Percentiles rank a stretch among this genome's conserved stretches.
phyloP scores from a whole-genome alignment of 2,797 vertebrate genomes.

The Tragopan temminckii region DNA sequence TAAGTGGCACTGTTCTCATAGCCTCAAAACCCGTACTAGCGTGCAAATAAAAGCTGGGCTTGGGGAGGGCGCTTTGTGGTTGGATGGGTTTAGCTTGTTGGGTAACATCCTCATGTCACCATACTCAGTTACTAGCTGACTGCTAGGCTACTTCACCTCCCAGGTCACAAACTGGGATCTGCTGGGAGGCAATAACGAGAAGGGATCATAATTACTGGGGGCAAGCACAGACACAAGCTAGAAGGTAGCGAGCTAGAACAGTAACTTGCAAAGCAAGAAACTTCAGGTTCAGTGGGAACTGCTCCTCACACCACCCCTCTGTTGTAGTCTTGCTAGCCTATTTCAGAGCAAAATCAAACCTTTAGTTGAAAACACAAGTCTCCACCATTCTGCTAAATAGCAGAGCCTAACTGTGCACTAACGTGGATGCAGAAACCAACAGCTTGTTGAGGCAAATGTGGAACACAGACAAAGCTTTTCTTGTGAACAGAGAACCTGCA shows the following conservation, averaged over 20 bases:
- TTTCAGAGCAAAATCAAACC: neutral
- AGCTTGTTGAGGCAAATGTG: neutral
- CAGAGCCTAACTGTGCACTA: neutral
- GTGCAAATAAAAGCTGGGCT: neutral
- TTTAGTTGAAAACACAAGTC: neutral
- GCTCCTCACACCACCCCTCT: neutral
- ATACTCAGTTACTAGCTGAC: neutral
- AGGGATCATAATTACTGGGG: neutral
- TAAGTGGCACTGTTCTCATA: constrained; percentile 69
- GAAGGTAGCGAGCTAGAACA: neutral
- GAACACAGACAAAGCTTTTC: neutral
- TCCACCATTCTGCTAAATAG: neutral
- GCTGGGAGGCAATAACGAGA: neutral
- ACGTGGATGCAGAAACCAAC: neutral
- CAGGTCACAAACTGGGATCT: neutral
- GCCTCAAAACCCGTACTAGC: neutral
- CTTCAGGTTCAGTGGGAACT: neutral
- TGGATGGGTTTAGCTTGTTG: neutral
- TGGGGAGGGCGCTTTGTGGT: neutral
- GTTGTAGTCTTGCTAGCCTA: neutral
- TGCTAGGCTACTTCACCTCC: neutral
- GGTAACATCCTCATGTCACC: neutral
- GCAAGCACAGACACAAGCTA: neutral
- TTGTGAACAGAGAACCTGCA: accelerated
- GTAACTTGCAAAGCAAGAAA: neutral